Base-by-base conservation (phyloP, 1,140 invertebrate species). In the Venustaconcha ellipsiformis region DNA sequence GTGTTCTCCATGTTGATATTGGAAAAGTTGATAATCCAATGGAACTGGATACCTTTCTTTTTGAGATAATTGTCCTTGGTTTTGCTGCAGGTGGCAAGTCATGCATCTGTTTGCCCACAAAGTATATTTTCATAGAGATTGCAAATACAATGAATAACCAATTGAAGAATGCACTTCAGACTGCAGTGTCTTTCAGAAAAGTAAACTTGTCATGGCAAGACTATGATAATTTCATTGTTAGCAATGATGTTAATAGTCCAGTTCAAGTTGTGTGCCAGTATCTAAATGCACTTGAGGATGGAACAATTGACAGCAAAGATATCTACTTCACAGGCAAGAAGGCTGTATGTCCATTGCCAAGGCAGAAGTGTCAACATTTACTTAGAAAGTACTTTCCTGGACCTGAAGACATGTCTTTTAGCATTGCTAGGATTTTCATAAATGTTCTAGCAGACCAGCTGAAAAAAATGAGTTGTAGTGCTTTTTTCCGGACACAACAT, bases 251-350 rank as follows among this genome's bases (percentile, higher is more conserved):
- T 0, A 76, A 75, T n/a, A 84, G 82, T 72, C 78, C 82, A 17
- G 55, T 79, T 18, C 82, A 84, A 59, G 74, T 84, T 64, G 80
- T 84, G 5, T 84, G 80, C 56, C 63, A 78, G 20, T 84, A 82
- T 56, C 55, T 84, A 0, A 59, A 81, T 18, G 15, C 18, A 2
- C 67, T 78, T 14, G 73, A 78, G 30, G 30, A 67, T 3, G 71
- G 63, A 56, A 59, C 18, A 13, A 17, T 84, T 15, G 78, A 84
- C 59, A 75, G n/a, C 18, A 67, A 57, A 15, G 82, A 84, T 48
- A 62, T 82, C 55, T 64, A 68, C 30, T 70, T 82, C 56, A 62
- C 55, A 5, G 73, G 70, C 20, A 26, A 12, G 0, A 30, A 59
- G 59, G 56, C 18, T 23, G 17, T 68, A 18, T 64, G 18, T 57